Conservation (phyloP, 2,888 invertebrate species). For the Candidula unifasciata region DNA sequence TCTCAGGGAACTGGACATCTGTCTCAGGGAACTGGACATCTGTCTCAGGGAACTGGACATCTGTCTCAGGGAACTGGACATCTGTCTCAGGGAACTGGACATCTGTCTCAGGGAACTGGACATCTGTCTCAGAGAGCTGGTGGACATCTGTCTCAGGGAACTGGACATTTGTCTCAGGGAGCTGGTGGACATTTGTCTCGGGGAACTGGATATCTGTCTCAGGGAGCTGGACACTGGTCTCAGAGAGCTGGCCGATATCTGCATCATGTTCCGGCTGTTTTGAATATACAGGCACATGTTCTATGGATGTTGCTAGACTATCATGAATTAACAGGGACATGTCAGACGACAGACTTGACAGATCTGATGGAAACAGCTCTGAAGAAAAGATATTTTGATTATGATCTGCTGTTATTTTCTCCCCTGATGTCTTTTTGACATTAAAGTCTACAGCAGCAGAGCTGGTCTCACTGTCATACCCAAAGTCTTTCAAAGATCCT, state of each 20-base stretch:
- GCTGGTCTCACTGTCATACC: neutral
- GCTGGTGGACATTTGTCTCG: too few relatives aligned
- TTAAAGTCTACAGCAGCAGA: neutral
- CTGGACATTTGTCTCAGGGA: too few relatives aligned
- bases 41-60: too few relatives aligned
- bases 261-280: neutral
- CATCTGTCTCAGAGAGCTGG: too few relatives aligned
- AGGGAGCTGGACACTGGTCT: too few relatives aligned
- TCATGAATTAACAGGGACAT: neutral
- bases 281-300: neutral
- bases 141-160: too few relatives aligned
- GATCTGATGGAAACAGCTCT: neutral
- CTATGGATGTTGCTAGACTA: neutral
- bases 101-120: too few relatives aligned
- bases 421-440: neutral
- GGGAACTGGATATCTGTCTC: too few relatives aligned
- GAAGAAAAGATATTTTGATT: conserved; percentile 15
- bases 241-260: neutral
- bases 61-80: too few relatives aligned
- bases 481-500: neutral
- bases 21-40: too few relatives aligned
- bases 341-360: conserved; percentile 4
- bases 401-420: neutral
- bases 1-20: too few relatives aligned
- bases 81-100: too few relatives aligned